Evolutionary conservation across 1,140 invertebrate genomes (phyloP), one percentile per base, ranked within the genome.

Genomic region (Lamellibrachia luymesi): DNA sequence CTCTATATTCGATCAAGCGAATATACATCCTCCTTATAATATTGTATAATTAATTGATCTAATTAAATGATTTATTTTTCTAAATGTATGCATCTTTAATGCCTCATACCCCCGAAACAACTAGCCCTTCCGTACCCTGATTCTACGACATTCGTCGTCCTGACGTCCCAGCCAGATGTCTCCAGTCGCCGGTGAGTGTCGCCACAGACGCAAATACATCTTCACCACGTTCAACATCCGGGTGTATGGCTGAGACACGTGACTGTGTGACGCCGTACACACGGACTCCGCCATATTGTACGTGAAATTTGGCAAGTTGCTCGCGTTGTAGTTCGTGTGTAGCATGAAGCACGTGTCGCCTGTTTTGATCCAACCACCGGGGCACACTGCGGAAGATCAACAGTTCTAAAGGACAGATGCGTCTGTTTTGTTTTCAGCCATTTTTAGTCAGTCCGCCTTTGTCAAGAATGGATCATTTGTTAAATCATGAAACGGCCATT

Each of bases 191-290:
- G 91, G 49, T 10, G 49, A 25, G 51, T 91, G 91, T 10, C 91
- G 49, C 91, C 91, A 91, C 8, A 91, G n/a, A 13, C 51, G 49
- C 91, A 91, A 91, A n/a, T 91, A 91, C 51, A n/a, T 91, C 91
- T 91, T 91, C 49, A 91, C 49, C 51, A 91, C 51, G 2, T 91
- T 25, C 13, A 91, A 91, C 49, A 51, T 91, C 49, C 51, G 49
- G 49, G 49, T 51, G 51, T 91, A 2, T 25, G 22, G 51, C 49
- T 2, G 7, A 50, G 91, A 50, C 51, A 91, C 51, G 91, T 91
- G 49, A 91, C 91, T 51, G 51, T 91, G 49, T 50, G 49, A 50
- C 49, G 91, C 51, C 51, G 2, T 27, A n/a, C 91, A 91, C 91
- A 91, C 51, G 49, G 49, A 50, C 17, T 91, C 91, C 51, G 91